Base-by-base conservation (phyloP, 37 sponge, comb jelly and placozoan genomes). In the Lycopodina hypogea region DNA sequence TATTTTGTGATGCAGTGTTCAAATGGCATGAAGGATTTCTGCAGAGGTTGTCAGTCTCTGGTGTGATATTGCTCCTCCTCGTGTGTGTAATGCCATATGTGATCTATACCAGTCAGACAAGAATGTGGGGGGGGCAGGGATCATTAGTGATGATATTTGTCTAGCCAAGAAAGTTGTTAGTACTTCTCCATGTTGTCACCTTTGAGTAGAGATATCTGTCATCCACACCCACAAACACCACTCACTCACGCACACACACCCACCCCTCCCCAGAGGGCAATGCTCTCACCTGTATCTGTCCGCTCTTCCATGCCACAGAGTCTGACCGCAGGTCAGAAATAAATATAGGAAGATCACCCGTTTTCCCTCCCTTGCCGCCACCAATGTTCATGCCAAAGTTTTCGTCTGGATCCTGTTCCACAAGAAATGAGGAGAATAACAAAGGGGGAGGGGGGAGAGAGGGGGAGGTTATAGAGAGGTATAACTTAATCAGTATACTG, bases 321-420 rank as follows among this genome's bases (percentile, higher is more conserved):
- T 78, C 80, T 33, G 76, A 63, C 33, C 63, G 73, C 7, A 91
- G 48, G 11, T 38, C 86, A 23, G 87, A 81, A 22, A 89, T 80
- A 59, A 81, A 89, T 21, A 89, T 65, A 3, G 90, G 93, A 23
- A 89, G 82, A 52, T 93, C 93, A 2, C 93, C 93, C 57, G 65
- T 45, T 17, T 75, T 51, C 19, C 87, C 42, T 8, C 83, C 86
- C 22, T 66, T 35, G 3, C 93, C 93, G 23, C 93, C 93, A 26
- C 89, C 85, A 24, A 93, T 81, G 74, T 82, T 93, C 93, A 93
- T 93, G 14, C 93, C 93, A 78, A 93, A 93, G 22, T 66, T 48
- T 40, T 88, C 93, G 0, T 85, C 86, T 9, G 85, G 74, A 68
- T 85, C 21, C 93, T 92, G 69, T n/a, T 22, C n/a, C n/a, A n/a